phyloP scores from a whole-genome alignment of 92 coral and sea anemone species.

The Desmophyllum pertusum region DNA sequence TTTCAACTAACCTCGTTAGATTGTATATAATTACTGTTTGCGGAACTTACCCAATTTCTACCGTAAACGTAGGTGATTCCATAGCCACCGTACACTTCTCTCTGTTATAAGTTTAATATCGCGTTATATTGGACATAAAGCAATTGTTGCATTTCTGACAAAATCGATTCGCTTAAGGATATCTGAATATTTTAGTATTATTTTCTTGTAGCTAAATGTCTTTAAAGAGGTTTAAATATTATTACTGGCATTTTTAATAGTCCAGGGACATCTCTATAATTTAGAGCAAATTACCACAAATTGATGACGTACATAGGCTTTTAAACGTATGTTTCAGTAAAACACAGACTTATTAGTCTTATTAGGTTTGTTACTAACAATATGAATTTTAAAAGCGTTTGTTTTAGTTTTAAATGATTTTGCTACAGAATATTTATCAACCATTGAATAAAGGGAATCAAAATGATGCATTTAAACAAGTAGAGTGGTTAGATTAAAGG shows the following conservation, averaged over 20 bases:
- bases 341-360: too few species aligned
- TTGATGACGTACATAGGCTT: not conserved
- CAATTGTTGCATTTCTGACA: not conserved
- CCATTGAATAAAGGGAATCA: too few species aligned
- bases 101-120: conserved; percentile 71
- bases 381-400: too few species aligned
- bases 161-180: not conserved
- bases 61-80: conserved; percentile 74
- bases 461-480: too few species aligned
- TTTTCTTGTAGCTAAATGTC: not conserved
- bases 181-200: not conserved
- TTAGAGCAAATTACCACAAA: not conserved
- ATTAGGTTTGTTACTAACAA: not conserved
- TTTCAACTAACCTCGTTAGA: not conserved
- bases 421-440: too few species aligned
- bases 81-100: conserved; percentile 66
- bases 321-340: too few species aligned
- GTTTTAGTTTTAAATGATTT: too few species aligned
- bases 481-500: too few species aligned
- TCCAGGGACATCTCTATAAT: not conserved
- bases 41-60: conserved; percentile 85
- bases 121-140: not conserved
- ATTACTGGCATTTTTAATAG: not conserved
- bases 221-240: not conserved
- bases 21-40: not conserved